A percentile compares a stretch with the other conserved stretches of the same genome.
Conservation (phyloP, 1,140 invertebrate genomes). For the Orchestia grillus region DNA sequence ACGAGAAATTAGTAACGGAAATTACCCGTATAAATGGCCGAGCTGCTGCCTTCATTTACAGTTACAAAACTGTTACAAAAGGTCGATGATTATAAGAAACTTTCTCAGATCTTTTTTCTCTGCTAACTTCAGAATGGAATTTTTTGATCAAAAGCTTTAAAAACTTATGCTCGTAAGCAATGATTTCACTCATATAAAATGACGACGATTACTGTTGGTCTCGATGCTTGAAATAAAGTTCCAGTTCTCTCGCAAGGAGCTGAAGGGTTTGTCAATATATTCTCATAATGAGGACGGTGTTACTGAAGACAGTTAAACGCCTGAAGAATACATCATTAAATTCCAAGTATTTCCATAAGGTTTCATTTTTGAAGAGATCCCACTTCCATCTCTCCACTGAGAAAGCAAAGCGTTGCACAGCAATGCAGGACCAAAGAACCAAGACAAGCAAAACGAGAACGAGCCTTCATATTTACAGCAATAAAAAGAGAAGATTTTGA, state of each 20-base stretch:
- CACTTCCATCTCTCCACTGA: too few species aligned
- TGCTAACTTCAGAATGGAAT: too few species aligned
- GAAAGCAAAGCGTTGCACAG: neutral
- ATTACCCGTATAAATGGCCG: too few species aligned
- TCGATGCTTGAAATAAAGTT: neutral
- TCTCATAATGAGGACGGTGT: neutral
- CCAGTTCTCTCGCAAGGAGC: neutral
- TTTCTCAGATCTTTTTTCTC: too few species aligned
- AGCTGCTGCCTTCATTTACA: too few species aligned
- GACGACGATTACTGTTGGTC: neutral
- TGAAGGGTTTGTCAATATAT: neutral
- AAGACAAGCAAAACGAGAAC: neutral
- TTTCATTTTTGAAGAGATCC: neutral
- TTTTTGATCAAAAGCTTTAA: too few species aligned
- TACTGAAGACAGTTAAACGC: neutral
- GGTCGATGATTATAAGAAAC: too few species aligned
- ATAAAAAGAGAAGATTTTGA: neutral
- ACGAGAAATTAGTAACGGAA: too few species aligned
- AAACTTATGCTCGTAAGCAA: too few species aligned
- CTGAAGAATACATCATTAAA: neutral
- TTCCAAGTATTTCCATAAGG: neutral
- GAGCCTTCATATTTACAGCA: neutral
- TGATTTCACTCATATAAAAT: neutral
- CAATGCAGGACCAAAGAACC: neutral
- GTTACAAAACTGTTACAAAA: too few species aligned